These are phyloP conservation scores for Phenganax marumi DNA, from an alignment of 92 coral and sea anemone species.

Conservation along the genomic window DNA sequence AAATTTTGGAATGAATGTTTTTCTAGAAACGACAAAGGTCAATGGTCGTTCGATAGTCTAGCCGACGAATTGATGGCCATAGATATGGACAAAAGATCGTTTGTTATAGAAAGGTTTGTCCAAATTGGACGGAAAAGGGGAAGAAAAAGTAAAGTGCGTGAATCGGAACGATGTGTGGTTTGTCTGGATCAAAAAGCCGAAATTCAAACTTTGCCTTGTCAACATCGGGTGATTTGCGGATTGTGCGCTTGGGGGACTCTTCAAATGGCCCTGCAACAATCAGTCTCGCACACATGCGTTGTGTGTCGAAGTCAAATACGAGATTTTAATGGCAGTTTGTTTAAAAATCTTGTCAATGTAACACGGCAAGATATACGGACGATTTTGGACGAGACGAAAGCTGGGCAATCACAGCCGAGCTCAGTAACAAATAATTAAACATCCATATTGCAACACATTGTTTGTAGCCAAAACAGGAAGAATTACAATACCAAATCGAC, in stretches of 20 bases:
- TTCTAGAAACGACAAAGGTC: conserved; percentile 22
- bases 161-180: conserved; percentile 73
- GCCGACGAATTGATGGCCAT: conserved; percentile 73
- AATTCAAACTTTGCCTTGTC: conserved; percentile 81
- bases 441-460: neutral
- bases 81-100: conserved; percentile 78
- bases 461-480: neutral
- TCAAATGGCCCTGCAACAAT: conserved; percentile 68
- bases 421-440: conserved; percentile 3
- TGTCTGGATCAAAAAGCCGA: conserved; percentile 77
- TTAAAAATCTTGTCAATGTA: conserved; percentile 70
- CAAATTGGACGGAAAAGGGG: conserved; percentile 64
- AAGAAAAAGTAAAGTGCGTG: conserved; percentile 23
- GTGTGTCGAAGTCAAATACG: conserved; percentile 79
- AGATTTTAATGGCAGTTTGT: conserved; percentile 83
- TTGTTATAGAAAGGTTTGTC: conserved; percentile 81
- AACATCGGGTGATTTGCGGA: conserved; percentile 80
- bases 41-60: conserved; percentile 38
- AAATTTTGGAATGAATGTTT: neutral
- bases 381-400: conserved; percentile 77
- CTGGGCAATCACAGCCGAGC: conserved; percentile 7
- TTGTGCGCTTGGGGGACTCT: conserved; percentile 95
- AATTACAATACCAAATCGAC: neutral
- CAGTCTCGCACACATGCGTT: conserved; percentile 76
- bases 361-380: conserved; percentile 82